Evolutionary conservation across 2,888 invertebrate species (phyloP), one percentile per base, ranked within the genome.

Genomic region (Tuberolachnus salignus): DNA sequence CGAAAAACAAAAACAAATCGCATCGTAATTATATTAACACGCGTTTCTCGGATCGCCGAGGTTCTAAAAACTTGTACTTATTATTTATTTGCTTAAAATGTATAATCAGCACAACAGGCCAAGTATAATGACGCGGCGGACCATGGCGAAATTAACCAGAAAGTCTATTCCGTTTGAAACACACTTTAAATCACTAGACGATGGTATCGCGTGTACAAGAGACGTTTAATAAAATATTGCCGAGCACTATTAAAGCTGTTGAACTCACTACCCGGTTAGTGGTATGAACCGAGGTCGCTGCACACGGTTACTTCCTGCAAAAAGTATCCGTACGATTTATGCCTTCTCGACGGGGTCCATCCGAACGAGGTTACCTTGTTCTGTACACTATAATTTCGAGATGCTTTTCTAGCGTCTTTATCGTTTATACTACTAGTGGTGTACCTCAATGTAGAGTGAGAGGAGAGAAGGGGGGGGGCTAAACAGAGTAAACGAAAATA

Each of bases 221-320:
- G 46, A 34, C 34, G 49, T 72, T 71, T 61, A 72, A 61, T 49
- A 49, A 34, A 46, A 72, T 44, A n/a, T 34, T n/a, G 23, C 11
- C 19, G 21, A 53, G 69, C 13, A 34, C 51, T 19, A 53, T 23
- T 55, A 59, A 23, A 57, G 26, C 26, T 59, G 72, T 61, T 49
- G 61, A 34, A 72, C 49, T 49, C 11, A 14, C 49, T 19, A 21
- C 49, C n/a, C 19, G n/a, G 26, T 23, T 26, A 51, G 49, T 51
- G 49, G 26, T 26, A 26, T 51, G n/a, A 26, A 26, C 26, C 26
- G 26, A 14, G 26, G 57, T 59, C 46, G 23, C 26, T 46, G 46
- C 23, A 11, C 46, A 10, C 9, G 59, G 49, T 34, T 49, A 34
- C 26, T 59, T 59, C 46, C 59, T 49, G 49, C 9, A 49, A 4